These are phyloP conservation scores for Patagioenas fasciata DNA, from an alignment of 2,113 vertebrate genomes.

Conservation along the genomic window DNA sequence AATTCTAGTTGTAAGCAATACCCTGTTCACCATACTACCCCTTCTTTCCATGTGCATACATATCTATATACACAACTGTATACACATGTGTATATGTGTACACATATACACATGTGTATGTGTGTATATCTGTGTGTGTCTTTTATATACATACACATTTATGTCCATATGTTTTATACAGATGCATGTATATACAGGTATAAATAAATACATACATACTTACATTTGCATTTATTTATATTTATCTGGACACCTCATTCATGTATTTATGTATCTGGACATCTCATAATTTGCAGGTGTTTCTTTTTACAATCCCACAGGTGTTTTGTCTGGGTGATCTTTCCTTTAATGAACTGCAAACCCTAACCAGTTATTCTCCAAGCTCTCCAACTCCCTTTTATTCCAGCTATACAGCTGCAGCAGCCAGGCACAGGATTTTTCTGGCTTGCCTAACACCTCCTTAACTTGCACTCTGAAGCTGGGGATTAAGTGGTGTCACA, in stretches of 20 bases:
- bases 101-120: background rate
- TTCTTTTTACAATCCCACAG: background rate
- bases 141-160: background rate
- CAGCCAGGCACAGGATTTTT: background rate
- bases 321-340: background rate
- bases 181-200: background rate
- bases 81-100: too few relatives aligned
- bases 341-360: background rate
- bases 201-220: background rate
- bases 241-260: background rate
- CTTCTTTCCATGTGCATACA: background rate
- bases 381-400: background rate
- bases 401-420: background rate
- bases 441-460: background rate
- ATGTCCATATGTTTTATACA: background rate
- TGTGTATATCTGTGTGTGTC: background rate
- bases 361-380: background rate
- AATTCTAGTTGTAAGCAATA: background rate
- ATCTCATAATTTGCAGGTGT: background rate
- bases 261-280: background rate
- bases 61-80: too few relatives aligned
- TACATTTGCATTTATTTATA: background rate
- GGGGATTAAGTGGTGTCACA: background rate
- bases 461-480: background rate
- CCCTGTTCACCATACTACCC: background rate